Conservation (phyloP, 2,888 invertebrate species). For the Thecocarcelia acutangulata region DNA sequence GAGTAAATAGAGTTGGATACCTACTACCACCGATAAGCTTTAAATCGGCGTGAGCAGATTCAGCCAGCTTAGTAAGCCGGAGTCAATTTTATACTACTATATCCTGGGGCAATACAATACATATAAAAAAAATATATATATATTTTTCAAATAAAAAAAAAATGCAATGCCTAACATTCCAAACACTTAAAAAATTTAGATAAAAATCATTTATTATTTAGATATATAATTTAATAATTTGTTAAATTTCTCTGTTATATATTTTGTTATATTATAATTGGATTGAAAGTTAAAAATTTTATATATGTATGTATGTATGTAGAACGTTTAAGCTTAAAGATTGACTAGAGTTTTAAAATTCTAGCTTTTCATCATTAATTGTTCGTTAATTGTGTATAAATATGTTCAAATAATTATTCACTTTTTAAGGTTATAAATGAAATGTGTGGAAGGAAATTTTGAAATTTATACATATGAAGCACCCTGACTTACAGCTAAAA, state of each 20-base stretch:
- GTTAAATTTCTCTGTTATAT: conserved; percentile 29
- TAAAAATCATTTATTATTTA: conserved; percentile 47
- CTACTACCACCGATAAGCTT: no score
- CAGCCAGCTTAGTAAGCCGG: no score
- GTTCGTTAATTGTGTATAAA: conserved; percentile 50
- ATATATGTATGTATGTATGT: neutral
- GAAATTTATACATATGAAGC: conserved; percentile 62
- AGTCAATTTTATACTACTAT: no score
- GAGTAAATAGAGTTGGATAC: no score
- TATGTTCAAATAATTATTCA: conserved; percentile 2
- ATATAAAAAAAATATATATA: no score
- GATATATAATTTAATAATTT: conserved; percentile 30
- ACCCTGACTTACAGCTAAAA: conserved; percentile 68
- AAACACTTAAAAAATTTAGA: conserved; percentile 15
- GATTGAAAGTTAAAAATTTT: conserved; percentile 24
- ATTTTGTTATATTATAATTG: conserved; percentile 39
- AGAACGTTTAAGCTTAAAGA: conserved; percentile 66
- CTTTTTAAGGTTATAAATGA: conserved; percentile 25
- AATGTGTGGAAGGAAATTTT: conserved; percentile 57
- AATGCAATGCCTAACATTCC: neutral
- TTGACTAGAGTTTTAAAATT: conserved; percentile 69
- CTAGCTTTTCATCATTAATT: conserved; percentile 55
- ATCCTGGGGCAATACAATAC: no score
- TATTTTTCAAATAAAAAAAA: no score
- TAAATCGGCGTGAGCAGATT: no score